Evolutionary conservation across 2,113 vertebrate species (phyloP).

Genomic region (Megalops atlanticus): DNA sequence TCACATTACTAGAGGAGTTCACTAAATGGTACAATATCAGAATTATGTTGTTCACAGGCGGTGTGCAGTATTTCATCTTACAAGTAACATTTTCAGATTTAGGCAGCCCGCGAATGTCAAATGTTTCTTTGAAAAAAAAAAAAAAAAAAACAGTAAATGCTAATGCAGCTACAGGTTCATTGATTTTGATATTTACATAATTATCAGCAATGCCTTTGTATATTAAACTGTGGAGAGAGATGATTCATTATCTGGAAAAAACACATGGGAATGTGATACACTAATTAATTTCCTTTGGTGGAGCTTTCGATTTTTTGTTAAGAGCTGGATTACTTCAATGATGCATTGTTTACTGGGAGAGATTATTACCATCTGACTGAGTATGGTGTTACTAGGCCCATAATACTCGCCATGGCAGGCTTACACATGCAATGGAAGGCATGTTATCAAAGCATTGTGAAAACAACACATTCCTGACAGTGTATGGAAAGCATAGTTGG

Average conservation of each 20-base stretch:
- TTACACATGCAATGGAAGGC: constrained; percentile 19
- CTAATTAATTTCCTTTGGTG: constrained; percentile 79
- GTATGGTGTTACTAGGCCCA: constrained; percentile 31
- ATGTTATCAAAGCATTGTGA: not conserved
- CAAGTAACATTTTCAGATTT: constrained; percentile 1
- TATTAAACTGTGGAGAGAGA: constrained; percentile 69
- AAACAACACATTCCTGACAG: not conserved
- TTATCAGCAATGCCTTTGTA: constrained; percentile 66
- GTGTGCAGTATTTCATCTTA: not conserved
- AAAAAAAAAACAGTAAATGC: constrained; percentile 36
- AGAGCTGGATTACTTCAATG: constrained; percentile 65
- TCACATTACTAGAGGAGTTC: not conserved
- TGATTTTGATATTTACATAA: constrained; percentile 75
- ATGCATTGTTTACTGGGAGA: constrained; percentile 64
- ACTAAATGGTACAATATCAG: not conserved
- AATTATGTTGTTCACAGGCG: not conserved
- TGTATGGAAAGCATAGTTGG: not conserved
- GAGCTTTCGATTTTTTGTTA: constrained; percentile 69
- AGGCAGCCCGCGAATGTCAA: not conserved
- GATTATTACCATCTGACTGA: constrained; percentile 50
- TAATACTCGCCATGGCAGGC: too few relatives aligned
- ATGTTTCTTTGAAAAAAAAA: constrained; percentile 27
- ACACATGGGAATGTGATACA: constrained; percentile 70
- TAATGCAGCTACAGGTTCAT: constrained; percentile 61
- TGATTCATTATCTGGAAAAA: constrained; percentile 75